phyloP scores from a whole-genome alignment of 2,888 invertebrate genomes.

The Serrognathus titanus region DNA sequence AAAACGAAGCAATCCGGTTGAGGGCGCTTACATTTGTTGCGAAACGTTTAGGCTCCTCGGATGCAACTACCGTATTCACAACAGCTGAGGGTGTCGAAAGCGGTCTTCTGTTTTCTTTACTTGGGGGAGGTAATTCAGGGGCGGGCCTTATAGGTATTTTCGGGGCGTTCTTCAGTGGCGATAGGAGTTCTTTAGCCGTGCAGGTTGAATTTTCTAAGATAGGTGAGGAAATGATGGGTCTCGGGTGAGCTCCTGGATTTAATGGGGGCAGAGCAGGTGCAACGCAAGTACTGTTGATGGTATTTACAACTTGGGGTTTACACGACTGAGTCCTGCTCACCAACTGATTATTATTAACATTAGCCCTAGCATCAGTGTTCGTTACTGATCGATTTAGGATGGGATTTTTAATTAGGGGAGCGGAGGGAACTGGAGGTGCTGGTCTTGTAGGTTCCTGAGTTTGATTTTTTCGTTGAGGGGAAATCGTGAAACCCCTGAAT shows the following conservation, averaged over 20 bases:
- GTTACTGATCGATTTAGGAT: constrained; percentile 23
- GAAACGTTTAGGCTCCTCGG: constrained; percentile 49
- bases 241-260: constrained; percentile 59
- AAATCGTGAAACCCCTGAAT: constrained; percentile 74
- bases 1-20: constrained; percentile 72
- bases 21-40: constrained; percentile 57
- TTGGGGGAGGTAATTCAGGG: constrained; percentile 51
- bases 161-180: constrained; percentile 60
- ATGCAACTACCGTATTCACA: constrained; percentile 31
- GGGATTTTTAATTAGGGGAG: constrained; percentile 33
- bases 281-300: constrained; percentile 44
- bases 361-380: constrained; percentile 18
- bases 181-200: constrained; percentile 69
- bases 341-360: constrained; percentile 30
- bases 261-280: constrained; percentile 61
- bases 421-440: constrained; percentile 64
- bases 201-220: constrained; percentile 79
- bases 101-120: constrained; percentile 49
- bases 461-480: constrained; percentile 36
- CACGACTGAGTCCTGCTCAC: constrained; percentile 34
- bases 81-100: constrained; percentile 51
- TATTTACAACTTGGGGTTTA: constrained; percentile 49
- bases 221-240: constrained; percentile 79
- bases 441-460: constrained; percentile 39
- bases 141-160: constrained; percentile 60